Base-by-base conservation (phyloP, 2,113 vertebrate species). In the Ammodramus savannarum region DNA sequence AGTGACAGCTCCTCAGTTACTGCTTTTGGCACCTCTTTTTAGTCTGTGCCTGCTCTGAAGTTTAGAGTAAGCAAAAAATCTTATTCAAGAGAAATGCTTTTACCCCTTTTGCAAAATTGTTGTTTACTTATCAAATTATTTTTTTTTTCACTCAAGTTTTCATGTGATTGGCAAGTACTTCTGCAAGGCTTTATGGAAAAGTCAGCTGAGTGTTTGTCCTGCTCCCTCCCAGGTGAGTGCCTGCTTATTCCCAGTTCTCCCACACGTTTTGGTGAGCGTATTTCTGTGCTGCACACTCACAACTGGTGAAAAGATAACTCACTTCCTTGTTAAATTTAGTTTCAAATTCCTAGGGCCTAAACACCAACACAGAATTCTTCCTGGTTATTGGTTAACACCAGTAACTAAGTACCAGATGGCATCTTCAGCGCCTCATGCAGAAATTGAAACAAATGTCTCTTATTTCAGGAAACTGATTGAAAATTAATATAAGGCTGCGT, bases 211-310 rank as follows among this genome's bases (percentile, higher is more conserved):
- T 38, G 34, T 43, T 77, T 41, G 27, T 57, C 22, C n/a, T 48
- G 44, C 43, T 91, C 11, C 41, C 16, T 78, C 31, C 57, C 48
- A 51, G 19, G 19, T 36, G 21, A 26, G 22, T 20, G 1, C 16
- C 31, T 84, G 51, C 29, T 32, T 46, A 8, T 11, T 72, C 52
- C n/a, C n/a, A 23, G 26, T 1, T 0, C 17, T 82, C 36, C 38
- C 4, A 2, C 18, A n/a, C 27, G 2, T 41, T 38, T 72, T 21
- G 23, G 13, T 51, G 27, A 1, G 0, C 4, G 6, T 43, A 7
- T 43, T 48, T 31, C 69, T 65, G 16, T 20, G 7, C 36, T 75
- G 38, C 22, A 62, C 34, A 46, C 13, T 58, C 51, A 44, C 26
- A 78, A 67, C 38, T 54, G n/a, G 41, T 74, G n/a, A 77, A 89